Evolutionary conservation across 2,797 vertebrate species (phyloP).

Genomic region (Sebastes trivittatus): DNA sequence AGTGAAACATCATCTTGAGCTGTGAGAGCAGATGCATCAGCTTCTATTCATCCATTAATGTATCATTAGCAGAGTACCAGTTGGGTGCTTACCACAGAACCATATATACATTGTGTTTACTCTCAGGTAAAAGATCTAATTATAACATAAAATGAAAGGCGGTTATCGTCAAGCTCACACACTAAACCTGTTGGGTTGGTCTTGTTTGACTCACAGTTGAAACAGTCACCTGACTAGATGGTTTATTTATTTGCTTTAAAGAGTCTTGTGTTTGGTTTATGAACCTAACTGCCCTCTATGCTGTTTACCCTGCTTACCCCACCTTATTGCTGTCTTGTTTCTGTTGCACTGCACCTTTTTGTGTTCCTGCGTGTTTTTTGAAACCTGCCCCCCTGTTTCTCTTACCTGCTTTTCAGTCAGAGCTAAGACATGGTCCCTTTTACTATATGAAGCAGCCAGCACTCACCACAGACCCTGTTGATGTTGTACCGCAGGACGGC

Average conservation of each 20-base stretch:
- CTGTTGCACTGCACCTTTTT: slow-evolving; percentile 82
- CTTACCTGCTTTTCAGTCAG: slow-evolving; percentile 99
- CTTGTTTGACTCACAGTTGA: slow-evolving; percentile 19
- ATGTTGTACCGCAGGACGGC: slow-evolving; percentile 99
- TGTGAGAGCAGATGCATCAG: slow-evolving; percentile 4
- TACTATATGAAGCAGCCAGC: slow-evolving; percentile 97
- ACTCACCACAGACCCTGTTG: slow-evolving; percentile 97
- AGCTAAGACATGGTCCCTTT: slow-evolving; percentile 99
- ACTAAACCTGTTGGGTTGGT: slow-evolving; percentile 39
- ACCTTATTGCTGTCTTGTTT: slow-evolving; percentile 73
- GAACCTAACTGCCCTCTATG: slow-evolving; percentile 27
- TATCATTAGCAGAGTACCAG: background rate
- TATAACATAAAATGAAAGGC: background rate
- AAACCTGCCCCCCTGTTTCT: slow-evolving; percentile 95
- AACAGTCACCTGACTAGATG: slow-evolving; percentile 19
- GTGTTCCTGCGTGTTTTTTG: slow-evolving; percentile 90
- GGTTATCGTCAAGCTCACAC: slow-evolving; percentile 2
- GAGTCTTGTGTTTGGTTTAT: slow-evolving; percentile 33
- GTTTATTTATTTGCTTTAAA: slow-evolving; percentile 16
- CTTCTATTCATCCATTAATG: background rate
- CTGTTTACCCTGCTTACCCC: slow-evolving; percentile 69
- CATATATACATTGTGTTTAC: background rate
- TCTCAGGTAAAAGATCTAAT: background rate
- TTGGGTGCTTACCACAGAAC: background rate
- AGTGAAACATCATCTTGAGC: background rate